Evolutionary conservation across 2,113 vertebrate genomes (phyloP).

Genomic region (Chloroceryle aenea): DNA sequence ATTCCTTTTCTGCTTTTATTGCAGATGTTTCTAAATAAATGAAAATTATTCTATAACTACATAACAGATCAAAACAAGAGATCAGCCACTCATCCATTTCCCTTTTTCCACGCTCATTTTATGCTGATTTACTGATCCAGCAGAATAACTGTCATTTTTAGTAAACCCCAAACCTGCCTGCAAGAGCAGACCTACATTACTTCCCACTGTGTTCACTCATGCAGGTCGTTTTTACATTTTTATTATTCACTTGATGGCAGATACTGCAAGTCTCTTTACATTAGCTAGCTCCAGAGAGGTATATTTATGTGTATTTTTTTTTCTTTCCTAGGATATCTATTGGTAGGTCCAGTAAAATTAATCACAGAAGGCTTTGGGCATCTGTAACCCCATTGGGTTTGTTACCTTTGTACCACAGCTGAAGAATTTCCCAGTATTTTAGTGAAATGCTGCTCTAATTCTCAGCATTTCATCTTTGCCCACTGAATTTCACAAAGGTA

Average conservation of each 20-base stretch:
- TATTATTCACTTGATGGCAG: not conserved
- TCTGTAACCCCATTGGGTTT: not conserved
- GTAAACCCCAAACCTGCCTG: not conserved
- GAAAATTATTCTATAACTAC: not conserved
- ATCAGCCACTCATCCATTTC: constrained; percentile 1
- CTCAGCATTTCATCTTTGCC: not conserved
- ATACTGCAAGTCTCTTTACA: not conserved
- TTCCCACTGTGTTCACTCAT: not conserved
- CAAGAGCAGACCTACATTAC: not conserved
- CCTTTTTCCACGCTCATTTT: not conserved
- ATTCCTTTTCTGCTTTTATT: not conserved
- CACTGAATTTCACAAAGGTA: not conserved
- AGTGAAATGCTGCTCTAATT: not conserved
- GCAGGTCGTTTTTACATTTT: not conserved
- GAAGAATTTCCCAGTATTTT: not conserved
- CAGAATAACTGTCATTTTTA: constrained; percentile 17
- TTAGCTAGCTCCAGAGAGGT: not conserved
- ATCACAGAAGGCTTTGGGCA: not conserved
- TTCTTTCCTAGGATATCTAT: not conserved
- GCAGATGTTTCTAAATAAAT: constrained; percentile 22
- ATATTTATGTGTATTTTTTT: not conserved
- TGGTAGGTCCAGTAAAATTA: not conserved
- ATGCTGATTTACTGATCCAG: constrained; percentile 20
- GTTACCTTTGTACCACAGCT: not conserved
- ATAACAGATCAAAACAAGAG: constrained; percentile 11